Evolutionary conservation across 1,140 invertebrate genomes (phyloP).

Genomic region (Nasonia longicornis): DNA sequence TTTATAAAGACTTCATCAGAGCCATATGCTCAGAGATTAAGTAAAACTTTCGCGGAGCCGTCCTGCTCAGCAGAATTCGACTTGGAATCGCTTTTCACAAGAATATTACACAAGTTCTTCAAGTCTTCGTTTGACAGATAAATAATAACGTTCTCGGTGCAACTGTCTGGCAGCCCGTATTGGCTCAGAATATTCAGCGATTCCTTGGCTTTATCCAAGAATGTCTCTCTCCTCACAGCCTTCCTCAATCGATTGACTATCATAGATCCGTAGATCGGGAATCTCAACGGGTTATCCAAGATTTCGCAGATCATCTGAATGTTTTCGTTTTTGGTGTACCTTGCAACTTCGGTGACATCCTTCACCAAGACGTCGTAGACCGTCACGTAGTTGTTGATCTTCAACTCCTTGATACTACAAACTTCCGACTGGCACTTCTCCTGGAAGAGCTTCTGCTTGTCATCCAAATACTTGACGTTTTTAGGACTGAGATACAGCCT

Average conservation of each 20-base stretch:
- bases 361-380: slow-evolving; percentile 7
- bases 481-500: slow-evolving; percentile 6
- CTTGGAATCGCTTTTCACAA: neutral
- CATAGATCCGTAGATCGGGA: neutral
- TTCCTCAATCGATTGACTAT: neutral
- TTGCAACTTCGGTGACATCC: neutral
- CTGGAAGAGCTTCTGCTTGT: neutral
- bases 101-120: neutral
- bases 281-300: neutral
- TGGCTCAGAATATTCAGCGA: neutral
- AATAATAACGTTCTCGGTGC: slow-evolving; percentile 14
- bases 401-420: neutral
- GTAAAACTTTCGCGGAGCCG: neutral
- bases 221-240: neutral
- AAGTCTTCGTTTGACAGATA: slow-evolving; percentile 16
- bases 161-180: slow-evolving; percentile 7
- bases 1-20: no score
- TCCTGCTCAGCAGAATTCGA: neutral
- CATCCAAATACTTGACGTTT: neutral
- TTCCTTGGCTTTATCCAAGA: slow-evolving; percentile 2
- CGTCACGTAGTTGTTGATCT: slow-evolving; percentile 10
- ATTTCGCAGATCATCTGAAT: neutral
- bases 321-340: slow-evolving; percentile 20
- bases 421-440: neutral
- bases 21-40: neutral